Evolutionary conservation across 2,797 vertebrate species (phyloP), one percentile per base, ranked within the genome.

Genomic region (Gymnocypris eckloni): DNA sequence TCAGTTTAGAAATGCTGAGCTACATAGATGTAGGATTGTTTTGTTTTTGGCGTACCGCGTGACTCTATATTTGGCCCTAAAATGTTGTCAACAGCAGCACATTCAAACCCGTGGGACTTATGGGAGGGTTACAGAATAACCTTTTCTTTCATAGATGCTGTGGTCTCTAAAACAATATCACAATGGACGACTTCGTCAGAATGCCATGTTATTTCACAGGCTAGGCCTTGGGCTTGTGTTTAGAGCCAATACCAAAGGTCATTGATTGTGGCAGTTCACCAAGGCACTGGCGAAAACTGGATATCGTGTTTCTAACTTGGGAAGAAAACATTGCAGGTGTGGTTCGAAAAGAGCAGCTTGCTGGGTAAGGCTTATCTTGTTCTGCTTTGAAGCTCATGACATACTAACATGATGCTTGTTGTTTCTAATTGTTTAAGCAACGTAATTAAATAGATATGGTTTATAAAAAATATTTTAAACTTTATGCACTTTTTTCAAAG

Each of bases 131-230:
- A 75, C 81, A 87, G 89, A 82, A 88, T 89, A 92, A 87, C 82
- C 88, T 91, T 93, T 89, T 91, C 90, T 92, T 93, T 93, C 91
- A 84, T 90, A 91, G 89, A 88, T 85, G 8, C 81, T 94, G 89
- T 89, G 93, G 92, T 92, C 92, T 93, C 75, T 88, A 88, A 94
- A 96, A 96, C 93, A 96, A 95, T 94, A 91, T 90, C 87, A 94
- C 93, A 94, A 94, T 90, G 7, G 93, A 94, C 91, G 87, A 87
- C 92, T 90, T 93, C 92, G 92, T 96, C 94, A 95, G 89, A 92
- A 88, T 91, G 89, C 93, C 91, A 61, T 90, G 90, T 89, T 73
- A 56, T 82, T 81, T 45, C 43, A 81, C 41, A 39, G 72, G 66
- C 72, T 59, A 54, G 81, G 67, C 66, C 52, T 48, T 80, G 48